Conservation (phyloP, 2,888 invertebrate genomes). For the Diarsia brunnea region DNA sequence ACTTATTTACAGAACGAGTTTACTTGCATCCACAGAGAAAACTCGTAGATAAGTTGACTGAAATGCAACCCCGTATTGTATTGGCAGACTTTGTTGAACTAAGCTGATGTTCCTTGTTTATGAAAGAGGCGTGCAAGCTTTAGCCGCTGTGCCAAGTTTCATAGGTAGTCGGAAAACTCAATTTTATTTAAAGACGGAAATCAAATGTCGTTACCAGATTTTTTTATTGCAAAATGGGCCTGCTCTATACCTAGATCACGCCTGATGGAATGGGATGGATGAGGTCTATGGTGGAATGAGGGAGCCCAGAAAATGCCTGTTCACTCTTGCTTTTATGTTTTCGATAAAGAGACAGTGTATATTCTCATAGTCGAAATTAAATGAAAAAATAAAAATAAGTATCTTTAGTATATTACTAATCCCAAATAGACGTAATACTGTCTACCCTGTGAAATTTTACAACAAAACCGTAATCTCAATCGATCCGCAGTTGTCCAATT, state of each 20-base stretch:
- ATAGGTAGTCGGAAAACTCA: neutral
- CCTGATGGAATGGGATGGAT: too few species aligned
- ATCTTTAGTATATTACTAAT: neutral
- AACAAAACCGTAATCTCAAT: constrained; percentile 20
- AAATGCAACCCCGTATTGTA: constrained; percentile 51
- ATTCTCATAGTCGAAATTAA: neutral
- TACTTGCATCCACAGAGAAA: constrained; percentile 47
- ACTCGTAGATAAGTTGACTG: constrained; percentile 46
- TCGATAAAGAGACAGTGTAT: too few species aligned
- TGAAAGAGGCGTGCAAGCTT: constrained; percentile 1
- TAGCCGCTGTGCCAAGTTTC: constrained; percentile 10
- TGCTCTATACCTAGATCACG: too few species aligned
- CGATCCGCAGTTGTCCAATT: constrained; percentile 54
- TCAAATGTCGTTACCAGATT: neutral
- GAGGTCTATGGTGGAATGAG: too few species aligned
- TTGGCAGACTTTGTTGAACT: constrained; percentile 42
- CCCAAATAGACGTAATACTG: neutral
- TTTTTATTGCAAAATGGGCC: too few species aligned
- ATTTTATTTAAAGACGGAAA: neutral
- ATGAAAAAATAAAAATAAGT: neutral
- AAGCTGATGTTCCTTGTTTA: constrained; percentile 41
- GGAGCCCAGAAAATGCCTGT: too few species aligned
- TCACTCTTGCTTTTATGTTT: neutral
- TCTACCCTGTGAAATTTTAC: constrained; percentile 28
- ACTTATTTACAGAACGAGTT: constrained; percentile 60